phyloP scores from a whole-genome alignment of 2,888 invertebrate species.

The Drosophila ustulata region DNA sequence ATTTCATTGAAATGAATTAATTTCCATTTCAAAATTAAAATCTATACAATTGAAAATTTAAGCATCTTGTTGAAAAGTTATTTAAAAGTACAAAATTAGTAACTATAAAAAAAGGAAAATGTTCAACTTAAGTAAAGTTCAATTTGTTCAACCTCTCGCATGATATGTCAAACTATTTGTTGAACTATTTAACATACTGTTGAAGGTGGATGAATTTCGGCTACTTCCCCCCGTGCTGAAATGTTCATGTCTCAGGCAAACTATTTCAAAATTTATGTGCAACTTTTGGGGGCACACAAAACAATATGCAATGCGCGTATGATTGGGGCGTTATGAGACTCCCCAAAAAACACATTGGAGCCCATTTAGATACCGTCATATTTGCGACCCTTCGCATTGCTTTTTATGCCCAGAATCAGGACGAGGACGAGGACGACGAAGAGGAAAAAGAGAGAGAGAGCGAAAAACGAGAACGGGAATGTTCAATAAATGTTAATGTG shows the following conservation, averaged over 20 bases:
- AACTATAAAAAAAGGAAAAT: too few species aligned
- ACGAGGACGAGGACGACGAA: neutral
- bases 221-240: too few species aligned
- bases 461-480: conserved; percentile 1
- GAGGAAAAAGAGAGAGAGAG: neutral
- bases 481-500: conserved; percentile 62
- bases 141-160: too few species aligned
- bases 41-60: too few species aligned
- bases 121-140: too few species aligned
- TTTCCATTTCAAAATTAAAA: too few species aligned
- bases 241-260: conserved; percentile 11
- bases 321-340: neutral
- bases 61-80: too few species aligned
- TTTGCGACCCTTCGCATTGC: conserved; percentile 38
- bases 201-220: neutral
- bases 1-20: too few species aligned
- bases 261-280: conserved; percentile 9
- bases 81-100: too few species aligned
- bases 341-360: neutral
- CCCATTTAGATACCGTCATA: conserved; percentile 26
- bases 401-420: conserved; percentile 15
- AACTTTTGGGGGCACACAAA: conserved; percentile 12
- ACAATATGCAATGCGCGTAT: conserved; percentile 9
- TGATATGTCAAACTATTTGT: neutral
- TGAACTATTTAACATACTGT: neutral